A percentile compares a stretch with the other conserved stretches of the same genome.
Conservation (phyloP, 2,113 vertebrate genomes). For the Syngnathus scovelli region DNA sequence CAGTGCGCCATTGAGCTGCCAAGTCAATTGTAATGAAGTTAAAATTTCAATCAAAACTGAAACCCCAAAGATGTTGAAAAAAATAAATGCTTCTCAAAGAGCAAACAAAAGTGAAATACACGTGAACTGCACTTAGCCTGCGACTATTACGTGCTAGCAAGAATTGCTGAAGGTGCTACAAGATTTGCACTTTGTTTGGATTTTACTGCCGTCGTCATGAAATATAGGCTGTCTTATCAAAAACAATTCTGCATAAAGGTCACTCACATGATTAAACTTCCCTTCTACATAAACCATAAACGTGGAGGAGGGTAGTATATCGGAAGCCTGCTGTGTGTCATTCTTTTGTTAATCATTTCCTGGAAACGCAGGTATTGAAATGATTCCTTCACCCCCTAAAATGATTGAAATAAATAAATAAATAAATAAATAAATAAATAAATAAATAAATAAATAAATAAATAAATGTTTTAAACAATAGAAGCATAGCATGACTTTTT, state of each 20-base stretch:
- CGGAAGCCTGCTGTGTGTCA: conserved; percentile 5
- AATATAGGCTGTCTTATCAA: conserved; percentile 47
- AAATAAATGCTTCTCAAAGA: too few species aligned
- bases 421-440: too few species aligned
- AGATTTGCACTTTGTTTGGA: background rate
- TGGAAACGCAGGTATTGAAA: background rate
- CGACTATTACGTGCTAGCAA: too few species aligned
- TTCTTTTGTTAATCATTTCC: background rate
- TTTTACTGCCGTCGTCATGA: background rate
- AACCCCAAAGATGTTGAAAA: too few species aligned
- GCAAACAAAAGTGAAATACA: too few species aligned
- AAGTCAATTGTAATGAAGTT: too few species aligned
- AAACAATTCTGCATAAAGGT: conserved; percentile 49
- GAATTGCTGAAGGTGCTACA: too few species aligned
- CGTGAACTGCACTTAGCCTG: too few species aligned
- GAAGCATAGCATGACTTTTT: background rate
- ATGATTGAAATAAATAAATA: background rate
- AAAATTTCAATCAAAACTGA: too few species aligned
- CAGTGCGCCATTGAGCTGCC: too few species aligned
- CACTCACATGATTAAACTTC: conserved; percentile 40
- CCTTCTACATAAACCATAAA: conserved; percentile 23
- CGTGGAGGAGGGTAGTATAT: conserved; percentile 6
- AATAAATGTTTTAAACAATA: conserved; percentile 44
- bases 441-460: background rate
- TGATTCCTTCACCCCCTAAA: background rate